phyloP scores from a whole-genome alignment of 2,797 vertebrate genomes.

The Acipenser oxyrinchus region DNA sequence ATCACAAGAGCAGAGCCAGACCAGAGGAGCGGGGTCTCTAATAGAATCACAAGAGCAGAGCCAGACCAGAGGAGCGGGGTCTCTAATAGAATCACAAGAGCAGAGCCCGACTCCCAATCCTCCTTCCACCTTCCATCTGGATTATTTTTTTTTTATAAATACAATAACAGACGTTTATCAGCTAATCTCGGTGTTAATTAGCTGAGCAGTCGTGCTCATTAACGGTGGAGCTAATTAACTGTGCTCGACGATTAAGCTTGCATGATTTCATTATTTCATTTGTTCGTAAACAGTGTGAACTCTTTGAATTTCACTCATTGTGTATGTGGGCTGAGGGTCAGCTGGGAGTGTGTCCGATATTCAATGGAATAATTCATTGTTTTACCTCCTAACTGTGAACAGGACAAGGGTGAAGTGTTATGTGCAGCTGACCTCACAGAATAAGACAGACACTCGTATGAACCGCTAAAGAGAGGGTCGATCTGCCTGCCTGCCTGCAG shows the following conservation, averaged over 20 bases:
- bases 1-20: no score
- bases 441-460: no score
- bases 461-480: no score
- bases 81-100: no score
- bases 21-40: no score
- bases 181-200: slow-evolving; percentile 29
- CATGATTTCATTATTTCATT: slow-evolving; percentile 11
- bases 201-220: slow-evolving; percentile 22
- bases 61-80: no score
- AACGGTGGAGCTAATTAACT: slow-evolving; percentile 25
- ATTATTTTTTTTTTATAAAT: neutral
- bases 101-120: neutral
- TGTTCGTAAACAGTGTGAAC: slow-evolving; percentile 15
- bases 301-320: neutral
- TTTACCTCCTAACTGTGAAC: no score
- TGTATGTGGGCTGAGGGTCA: neutral
- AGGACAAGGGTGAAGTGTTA: no score
- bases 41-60: no score
- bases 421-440: no score
- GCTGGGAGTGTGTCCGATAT: neutral
- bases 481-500: no score
- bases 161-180: slow-evolving; percentile 14
- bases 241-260: slow-evolving; percentile 13
- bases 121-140: slow-evolving; percentile 10
- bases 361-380: no score